Conservation (phyloP, 1,140 invertebrate genomes). For the Heliothis virescens region DNA sequence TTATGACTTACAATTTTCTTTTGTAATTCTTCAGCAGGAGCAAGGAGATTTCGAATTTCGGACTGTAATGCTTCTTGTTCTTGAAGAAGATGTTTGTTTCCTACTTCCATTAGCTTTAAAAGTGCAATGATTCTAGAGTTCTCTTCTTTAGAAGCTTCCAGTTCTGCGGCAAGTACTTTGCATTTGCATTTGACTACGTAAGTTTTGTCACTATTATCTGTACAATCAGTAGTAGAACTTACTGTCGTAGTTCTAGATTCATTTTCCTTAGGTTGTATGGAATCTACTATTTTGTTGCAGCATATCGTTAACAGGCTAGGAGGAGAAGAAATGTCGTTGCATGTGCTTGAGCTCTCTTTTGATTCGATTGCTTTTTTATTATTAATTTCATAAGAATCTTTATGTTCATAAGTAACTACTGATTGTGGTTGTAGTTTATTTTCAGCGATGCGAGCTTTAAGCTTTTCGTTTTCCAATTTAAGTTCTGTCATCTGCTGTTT, state of each 20-base stretch:
- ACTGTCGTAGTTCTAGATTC: constrained; percentile 50
- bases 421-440: background rate
- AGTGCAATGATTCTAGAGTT: constrained; percentile 59
- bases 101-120: constrained; percentile 59
- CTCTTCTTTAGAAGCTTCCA: constrained; percentile 59
- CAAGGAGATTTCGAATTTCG: constrained; percentile 72
- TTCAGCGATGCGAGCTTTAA: constrained; percentile 50
- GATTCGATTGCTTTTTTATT: background rate
- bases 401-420: constrained; percentile 12
- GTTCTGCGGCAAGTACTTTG: constrained; percentile 59
- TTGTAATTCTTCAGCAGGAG: constrained; percentile 71
- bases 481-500: constrained; percentile 65
- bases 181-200: constrained; percentile 58
- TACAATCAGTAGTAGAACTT: constrained; percentile 53
- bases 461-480: constrained; percentile 61
- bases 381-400: background rate
- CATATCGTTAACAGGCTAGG: constrained; percentile 76
- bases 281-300: constrained; percentile 71
- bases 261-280: constrained; percentile 59
- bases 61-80: constrained; percentile 68
- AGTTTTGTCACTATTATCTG: constrained; percentile 45
- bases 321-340: constrained; percentile 59
- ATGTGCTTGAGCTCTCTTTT: constrained; percentile 28
- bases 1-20: constrained; percentile 77
- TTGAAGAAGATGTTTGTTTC: constrained; percentile 61